phyloP scores from a whole-genome alignment of 2,888 invertebrate genomes.

The Antitype chi region DNA sequence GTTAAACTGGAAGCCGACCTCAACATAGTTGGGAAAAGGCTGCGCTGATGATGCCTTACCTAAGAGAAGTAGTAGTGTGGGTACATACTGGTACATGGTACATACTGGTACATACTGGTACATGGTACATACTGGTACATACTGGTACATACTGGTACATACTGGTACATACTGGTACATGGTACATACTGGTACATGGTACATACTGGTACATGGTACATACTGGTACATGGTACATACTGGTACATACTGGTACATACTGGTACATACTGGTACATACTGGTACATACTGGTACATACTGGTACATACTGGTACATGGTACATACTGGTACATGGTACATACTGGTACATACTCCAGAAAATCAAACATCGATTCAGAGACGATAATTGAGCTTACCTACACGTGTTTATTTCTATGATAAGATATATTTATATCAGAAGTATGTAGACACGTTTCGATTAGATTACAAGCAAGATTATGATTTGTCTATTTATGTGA shows the following conservation, averaged over 20 bases:
- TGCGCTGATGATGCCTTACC: too few species aligned
- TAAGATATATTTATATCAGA: constrained; percentile 5
- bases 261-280: neutral
- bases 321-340: neutral
- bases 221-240: too few species aligned
- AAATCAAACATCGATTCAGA: constrained; percentile 24
- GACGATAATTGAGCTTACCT: neutral
- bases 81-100: neutral
- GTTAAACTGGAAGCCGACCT: too few species aligned
- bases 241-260: neutral
- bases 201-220: neutral
- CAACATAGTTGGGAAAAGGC: too few species aligned
- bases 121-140: neutral
- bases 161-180: neutral
- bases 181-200: neutral
- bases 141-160: neutral
- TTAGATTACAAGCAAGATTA: constrained; percentile 24
- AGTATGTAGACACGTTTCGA: neutral
- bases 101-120: neutral
- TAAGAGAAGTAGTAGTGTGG: too few species aligned
- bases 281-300: neutral
- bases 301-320: neutral
- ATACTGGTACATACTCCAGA: neutral
- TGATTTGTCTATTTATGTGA: constrained; percentile 26
- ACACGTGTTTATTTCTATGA: constrained; percentile 32